Base-by-base conservation (phyloP, 2,797 vertebrate species). In the Carcharodon carcharias region DNA sequence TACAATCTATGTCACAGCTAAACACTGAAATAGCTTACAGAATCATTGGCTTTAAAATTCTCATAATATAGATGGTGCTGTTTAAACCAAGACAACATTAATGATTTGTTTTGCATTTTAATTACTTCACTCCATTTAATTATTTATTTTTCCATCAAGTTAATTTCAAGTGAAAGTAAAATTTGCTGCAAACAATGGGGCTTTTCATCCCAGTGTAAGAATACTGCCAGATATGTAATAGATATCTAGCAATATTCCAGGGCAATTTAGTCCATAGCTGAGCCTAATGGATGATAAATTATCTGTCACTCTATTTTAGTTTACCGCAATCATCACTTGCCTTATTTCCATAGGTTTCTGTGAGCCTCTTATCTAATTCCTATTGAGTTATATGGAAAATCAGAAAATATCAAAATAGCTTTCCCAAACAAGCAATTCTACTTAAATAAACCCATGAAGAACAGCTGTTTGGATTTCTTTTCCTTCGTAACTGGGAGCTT, bases 281-380 rank as follows among this genome's bases (percentile, higher is more conserved):
- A 77, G 50, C 69, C 69, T 95, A 95, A 95, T 95, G 69, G 69
- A 73, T 95, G 94, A 95, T 95, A 95, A 95, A 95, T 95, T 95
- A 95, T 77, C 94, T 77, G 69, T 58, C 94, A 95, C 94, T 95
- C 94, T 77, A 95, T 95, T 95, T 95, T 95, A 77, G 65, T 95
- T 95, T 95, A 95, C 69, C 54, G 18, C 50, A 77, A 77, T 95
- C 69, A 95, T 95, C 94, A 95, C 94, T 73, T 71, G 69, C 69
- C 94, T 95, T 95, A 95, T 95, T 95, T 95, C 69, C 69, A 95
- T 77, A 95, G 12, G 14, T 73, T 69, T 95, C 69, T 77, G 50
- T 54, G 94, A 73, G 31, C 69, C 31, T 95, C 50, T 95, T 95
- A 77, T 95, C 94, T 77, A 95, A 95, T 95, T 95, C 69, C 50